Evolutionary conservation across 2,888 invertebrate genomes (phyloP).

Genomic region (Drosophila hamatofila): DNA sequence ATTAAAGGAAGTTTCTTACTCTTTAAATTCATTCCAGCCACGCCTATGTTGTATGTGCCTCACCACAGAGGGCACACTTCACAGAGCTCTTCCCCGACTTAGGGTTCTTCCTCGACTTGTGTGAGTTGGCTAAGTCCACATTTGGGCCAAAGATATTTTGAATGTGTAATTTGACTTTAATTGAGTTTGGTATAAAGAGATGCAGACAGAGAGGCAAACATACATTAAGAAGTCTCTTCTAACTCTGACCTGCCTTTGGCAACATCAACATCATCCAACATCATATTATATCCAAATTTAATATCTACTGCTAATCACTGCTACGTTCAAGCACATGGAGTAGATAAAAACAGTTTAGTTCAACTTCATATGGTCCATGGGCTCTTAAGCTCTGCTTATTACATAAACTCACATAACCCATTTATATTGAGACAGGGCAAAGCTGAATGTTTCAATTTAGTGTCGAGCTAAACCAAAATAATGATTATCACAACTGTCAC

Average conservation of each 20-base stretch:
- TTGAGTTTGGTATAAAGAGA: background rate
- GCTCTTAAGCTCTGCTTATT: slow-evolving; percentile 6
- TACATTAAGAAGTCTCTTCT: background rate
- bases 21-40: too few species aligned
- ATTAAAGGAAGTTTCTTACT: too few species aligned
- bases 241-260: background rate
- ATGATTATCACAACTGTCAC: slow-evolving; percentile 48
- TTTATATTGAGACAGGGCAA: slow-evolving; percentile 3
- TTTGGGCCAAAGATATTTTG: too few species aligned
- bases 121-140: too few species aligned
- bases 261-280: background rate
- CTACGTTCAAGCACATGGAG: background rate
- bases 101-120: too few species aligned
- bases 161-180: too few species aligned
- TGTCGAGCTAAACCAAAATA: slow-evolving; percentile 18
- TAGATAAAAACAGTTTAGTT: slow-evolving; percentile 3
- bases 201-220: background rate
- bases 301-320: background rate
- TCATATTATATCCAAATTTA: background rate
- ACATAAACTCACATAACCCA: slow-evolving; percentile 5
- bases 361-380: background rate
- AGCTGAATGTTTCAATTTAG: slow-evolving; percentile 13
- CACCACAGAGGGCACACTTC: too few species aligned
- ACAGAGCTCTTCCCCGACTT: too few species aligned
- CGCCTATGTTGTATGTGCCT: too few species aligned